Evolutionary conservation across 2,888 invertebrate genomes (phyloP).

Genomic region (Caenorhabditis zanzibari): DNA sequence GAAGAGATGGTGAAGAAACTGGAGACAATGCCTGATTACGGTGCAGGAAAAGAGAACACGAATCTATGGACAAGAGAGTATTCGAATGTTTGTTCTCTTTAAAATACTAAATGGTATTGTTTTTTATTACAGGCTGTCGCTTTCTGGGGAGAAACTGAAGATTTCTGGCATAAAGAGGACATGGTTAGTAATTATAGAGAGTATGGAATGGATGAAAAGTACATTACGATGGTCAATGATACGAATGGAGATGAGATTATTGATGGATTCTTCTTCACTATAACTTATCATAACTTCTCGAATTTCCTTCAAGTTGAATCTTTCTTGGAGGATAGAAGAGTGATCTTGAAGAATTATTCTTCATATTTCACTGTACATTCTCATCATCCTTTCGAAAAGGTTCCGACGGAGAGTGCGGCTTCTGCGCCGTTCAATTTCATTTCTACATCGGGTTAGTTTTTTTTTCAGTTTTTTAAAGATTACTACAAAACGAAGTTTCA

Average conservation of each 20-base stretch:
- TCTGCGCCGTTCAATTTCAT: constrained; percentile 81
- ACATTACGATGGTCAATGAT: constrained; percentile 70
- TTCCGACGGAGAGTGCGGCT: constrained; percentile 80
- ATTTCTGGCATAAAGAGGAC: constrained; percentile 73
- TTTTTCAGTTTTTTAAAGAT: no score
- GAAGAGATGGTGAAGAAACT: constrained; percentile 75
- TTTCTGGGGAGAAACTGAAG: constrained; percentile 80
- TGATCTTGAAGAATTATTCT: constrained; percentile 73
- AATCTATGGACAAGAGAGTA: constrained; percentile 81
- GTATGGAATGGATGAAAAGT: constrained; percentile 72
- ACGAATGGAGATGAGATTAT: constrained; percentile 73
- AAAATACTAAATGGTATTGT: constrained; percentile 3
- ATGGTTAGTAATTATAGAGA: constrained; percentile 78
- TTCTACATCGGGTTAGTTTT: constrained; percentile 76
- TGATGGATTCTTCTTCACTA: constrained; percentile 80
- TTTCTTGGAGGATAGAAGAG: constrained; percentile 73
- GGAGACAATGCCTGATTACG: constrained; percentile 75
- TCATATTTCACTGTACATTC: constrained; percentile 76
- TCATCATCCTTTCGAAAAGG: constrained; percentile 82
- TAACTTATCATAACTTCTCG: constrained; percentile 80
- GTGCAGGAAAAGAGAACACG: constrained; percentile 74
- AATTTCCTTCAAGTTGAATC: constrained; percentile 80
- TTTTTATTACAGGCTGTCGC: constrained; percentile 69
- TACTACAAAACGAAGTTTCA: not conserved
- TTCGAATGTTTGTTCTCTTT: constrained; percentile 61